Percentiles rank a stretch among this genome's conserved stretches.
Conservation (phyloP, 2,113 vertebrate genomes). For the Epinephelus moara region DNA sequence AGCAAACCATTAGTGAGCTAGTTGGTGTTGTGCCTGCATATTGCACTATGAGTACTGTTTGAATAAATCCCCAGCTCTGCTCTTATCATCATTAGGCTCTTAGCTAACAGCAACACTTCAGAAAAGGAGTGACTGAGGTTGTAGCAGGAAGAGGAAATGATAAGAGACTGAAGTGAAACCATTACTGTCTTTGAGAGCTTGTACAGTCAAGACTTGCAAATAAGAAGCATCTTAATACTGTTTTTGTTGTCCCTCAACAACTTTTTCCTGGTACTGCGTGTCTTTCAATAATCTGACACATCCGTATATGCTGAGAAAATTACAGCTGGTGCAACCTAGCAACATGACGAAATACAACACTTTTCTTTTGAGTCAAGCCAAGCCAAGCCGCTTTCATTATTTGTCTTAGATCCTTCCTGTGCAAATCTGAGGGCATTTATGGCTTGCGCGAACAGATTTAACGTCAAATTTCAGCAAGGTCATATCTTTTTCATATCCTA, state of each 20-base stretch:
- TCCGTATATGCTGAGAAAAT: constrained; percentile 35
- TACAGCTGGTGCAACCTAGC: constrained; percentile 47
- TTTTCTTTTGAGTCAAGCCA: constrained; percentile 36
- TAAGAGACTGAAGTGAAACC: constrained; percentile 18
- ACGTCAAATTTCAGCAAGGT: constrained; percentile 13
- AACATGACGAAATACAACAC: constrained; percentile 50
- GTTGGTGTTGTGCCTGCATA: constrained; percentile 7
- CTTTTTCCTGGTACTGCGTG: constrained; percentile 10
- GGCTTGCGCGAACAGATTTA: constrained; percentile 16
- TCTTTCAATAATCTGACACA: constrained; percentile 36
- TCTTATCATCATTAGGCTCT: constrained; percentile 6
- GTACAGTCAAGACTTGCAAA: constrained; percentile 26
- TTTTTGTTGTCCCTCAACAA: background rate
- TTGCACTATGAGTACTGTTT: background rate
- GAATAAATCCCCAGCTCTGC: constrained; percentile 3
- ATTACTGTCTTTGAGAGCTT: constrained; percentile 10
- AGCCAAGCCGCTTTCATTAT: constrained; percentile 41
- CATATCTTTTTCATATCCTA: constrained; percentile 9
- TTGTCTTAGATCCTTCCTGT: constrained; percentile 35
- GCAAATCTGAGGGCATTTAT: constrained; percentile 22
- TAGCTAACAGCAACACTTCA: constrained; percentile 26
- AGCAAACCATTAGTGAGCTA: constrained; percentile 7
- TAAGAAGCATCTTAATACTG: constrained; percentile 16
- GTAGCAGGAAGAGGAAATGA: constrained; percentile 38
- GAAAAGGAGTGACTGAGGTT: constrained; percentile 12